phyloP scores from a whole-genome alignment of 2,888 invertebrate genomes.

The Rhamphomyia laevipes region DNA sequence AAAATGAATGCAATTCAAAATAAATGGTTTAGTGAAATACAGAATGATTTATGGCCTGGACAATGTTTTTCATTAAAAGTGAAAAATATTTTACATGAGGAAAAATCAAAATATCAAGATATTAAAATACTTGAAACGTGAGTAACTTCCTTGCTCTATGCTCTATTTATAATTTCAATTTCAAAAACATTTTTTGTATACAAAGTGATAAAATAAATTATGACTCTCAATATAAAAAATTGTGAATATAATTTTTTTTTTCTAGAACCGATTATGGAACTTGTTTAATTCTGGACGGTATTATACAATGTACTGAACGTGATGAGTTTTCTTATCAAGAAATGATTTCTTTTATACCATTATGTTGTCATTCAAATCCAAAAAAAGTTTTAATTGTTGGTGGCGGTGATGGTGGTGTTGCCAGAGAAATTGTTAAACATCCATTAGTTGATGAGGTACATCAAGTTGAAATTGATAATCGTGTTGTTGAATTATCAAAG shows the following conservation, averaged over 20 bases:
- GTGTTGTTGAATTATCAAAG: slow-evolving; percentile 83
- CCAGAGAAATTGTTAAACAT: slow-evolving; percentile 89
- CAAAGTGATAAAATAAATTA: too few species aligned
- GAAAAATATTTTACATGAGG: slow-evolving; percentile 62
- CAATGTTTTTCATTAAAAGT: slow-evolving; percentile 79
- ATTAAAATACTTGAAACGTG: slow-evolving; percentile 72
- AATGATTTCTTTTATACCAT: slow-evolving; percentile 90
- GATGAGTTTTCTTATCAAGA: slow-evolving; percentile 99
- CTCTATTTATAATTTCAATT: too few species aligned
- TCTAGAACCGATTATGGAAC: slow-evolving; percentile 64
- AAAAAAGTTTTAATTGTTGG: slow-evolving; percentile 89
- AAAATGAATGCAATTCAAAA: slow-evolving; percentile 58
- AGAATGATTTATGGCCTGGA: slow-evolving; percentile 81
- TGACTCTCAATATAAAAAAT: too few species aligned
- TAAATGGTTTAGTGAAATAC: slow-evolving; percentile 91
- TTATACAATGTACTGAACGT: slow-evolving; percentile 90
- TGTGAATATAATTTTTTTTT: not conserved
- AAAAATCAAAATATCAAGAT: slow-evolving; percentile 74
- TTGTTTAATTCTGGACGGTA: slow-evolving; percentile 84
- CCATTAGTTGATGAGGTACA: slow-evolving; percentile 74
- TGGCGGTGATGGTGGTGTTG: slow-evolving; percentile 97
- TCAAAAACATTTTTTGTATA: too few species aligned
- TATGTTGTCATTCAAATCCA: slow-evolving; percentile 84
- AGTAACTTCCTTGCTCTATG: slow-evolving; percentile 29
- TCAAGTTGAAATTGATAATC: slow-evolving; percentile 91